Percentiles rank a stretch among this genome's conserved stretches.
These are phyloP conservation scores for Callosobruchus maculatus DNA, from an alignment of 2,888 invertebrate genomes.

Conservation along the genomic window DNA sequence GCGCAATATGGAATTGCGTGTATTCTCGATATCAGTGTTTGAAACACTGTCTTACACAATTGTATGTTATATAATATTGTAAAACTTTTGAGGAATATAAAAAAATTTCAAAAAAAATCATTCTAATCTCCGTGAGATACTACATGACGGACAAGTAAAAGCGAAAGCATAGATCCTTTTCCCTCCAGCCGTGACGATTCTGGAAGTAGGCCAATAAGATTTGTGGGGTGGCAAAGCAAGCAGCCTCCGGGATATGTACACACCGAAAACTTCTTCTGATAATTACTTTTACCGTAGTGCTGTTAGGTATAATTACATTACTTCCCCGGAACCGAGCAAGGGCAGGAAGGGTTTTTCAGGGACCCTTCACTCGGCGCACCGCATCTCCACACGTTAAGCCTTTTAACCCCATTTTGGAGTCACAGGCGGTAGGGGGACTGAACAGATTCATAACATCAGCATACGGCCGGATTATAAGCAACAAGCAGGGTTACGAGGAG, in stretches of 20 bases:
- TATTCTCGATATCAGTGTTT: no score
- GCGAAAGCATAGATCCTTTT: no score
- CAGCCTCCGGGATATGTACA: neutral
- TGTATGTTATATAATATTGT: no score
- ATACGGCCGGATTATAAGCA: neutral
- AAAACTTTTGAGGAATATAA: no score
- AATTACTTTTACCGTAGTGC: neutral
- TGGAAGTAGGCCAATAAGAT: neutral
- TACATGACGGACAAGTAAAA: no score
- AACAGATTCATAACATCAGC: neutral
- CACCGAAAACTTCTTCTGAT: neutral
- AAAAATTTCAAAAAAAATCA: no score
- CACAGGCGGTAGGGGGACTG: neutral
- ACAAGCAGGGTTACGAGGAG: neutral
- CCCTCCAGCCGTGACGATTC: neutral
- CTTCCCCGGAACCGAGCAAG: neutral
- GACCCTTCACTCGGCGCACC: neutral
- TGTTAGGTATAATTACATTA: neutral
- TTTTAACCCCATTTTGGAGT: neutral
- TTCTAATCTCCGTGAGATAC: no score
- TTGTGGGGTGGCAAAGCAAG: neutral
- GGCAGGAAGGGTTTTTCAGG: neutral
- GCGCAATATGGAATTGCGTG: no score
- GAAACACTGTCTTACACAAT: no score
- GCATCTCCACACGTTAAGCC: neutral